A percentile compares a stretch with the other conserved stretches of the same genome.
These are phyloP conservation scores for Teinopalpus imperialis DNA, from an alignment of 2,888 invertebrate species.

Conservation along the genomic window DNA sequence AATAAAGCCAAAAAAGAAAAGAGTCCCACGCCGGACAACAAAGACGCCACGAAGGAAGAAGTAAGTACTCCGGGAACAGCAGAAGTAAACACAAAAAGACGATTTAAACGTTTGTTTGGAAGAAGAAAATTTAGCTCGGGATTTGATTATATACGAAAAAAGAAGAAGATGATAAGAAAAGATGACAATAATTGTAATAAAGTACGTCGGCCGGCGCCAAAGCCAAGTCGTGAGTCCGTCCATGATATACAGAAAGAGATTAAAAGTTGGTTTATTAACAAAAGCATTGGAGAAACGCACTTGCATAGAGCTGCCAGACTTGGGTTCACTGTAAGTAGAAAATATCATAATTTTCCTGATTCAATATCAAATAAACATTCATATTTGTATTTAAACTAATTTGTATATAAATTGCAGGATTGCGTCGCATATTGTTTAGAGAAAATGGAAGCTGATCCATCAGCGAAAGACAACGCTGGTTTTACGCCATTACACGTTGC, in stretches of 20 bases:
- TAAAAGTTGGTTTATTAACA: constrained; percentile 95
- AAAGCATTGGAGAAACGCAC: constrained; percentile 96
- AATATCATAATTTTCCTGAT: constrained; percentile 18
- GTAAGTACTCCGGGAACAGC: constrained; percentile 45
- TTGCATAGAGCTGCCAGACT: constrained; percentile 95
- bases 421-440: constrained; percentile 95
- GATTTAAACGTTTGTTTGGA: constrained; percentile 84
- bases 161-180: constrained; percentile 87
- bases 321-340: constrained; percentile 92
- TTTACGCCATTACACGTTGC: constrained; percentile 97
- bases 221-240: constrained; percentile 84
- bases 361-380: too few relatives aligned
- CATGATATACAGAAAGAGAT: constrained; percentile 93
- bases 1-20: constrained; percentile 62
- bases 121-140: constrained; percentile 90
- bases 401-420: constrained; percentile 80
- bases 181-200: constrained; percentile 70
- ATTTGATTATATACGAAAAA: constrained; percentile 94
- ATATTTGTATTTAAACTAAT: too few relatives aligned
- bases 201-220: constrained; percentile 70
- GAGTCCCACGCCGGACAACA: constrained; percentile 56
- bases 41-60: constrained; percentile 68
- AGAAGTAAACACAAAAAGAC: constrained; percentile 72
- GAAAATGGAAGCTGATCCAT: constrained; percentile 90
- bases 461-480: constrained; percentile 95